Evolutionary conservation across 2,888 invertebrate species (phyloP), one percentile per base, ranked within the genome.

Genomic region (Harpagoxenus sublaevis): DNA sequence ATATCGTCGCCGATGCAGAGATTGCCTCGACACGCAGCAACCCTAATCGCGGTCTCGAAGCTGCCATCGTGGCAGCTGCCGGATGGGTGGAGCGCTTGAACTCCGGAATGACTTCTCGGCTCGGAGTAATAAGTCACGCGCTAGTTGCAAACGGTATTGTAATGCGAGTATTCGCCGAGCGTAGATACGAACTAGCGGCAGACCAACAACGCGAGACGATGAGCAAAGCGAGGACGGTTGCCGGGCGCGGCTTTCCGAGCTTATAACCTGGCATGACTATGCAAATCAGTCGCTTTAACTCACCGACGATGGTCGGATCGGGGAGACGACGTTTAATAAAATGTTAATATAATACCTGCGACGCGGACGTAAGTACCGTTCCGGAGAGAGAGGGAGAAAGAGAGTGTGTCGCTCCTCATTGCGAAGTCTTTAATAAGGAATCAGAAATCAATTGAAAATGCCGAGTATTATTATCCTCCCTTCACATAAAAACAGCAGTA

Each of bases 101-200:
- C 79, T 48, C 35, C 23, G 74, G 48, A 79, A 79, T 79, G 79
- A 79, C 79, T 79, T 71, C 79, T 73, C 60, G 74, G 60, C 74
- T 60, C 35, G 28, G 57, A 79, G 74, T 73, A 79, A 79, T 79
- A 79, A 79, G 79, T 79, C 73, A 79, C 79, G 79, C 79, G 79
- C 79, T 79, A 79, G 79, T 79, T 79, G 60, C 57, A 60, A 79
- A 73, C 73, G 28, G 79, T 73, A 79, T 79, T 79, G 79, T 79
- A 79, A 79, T 79, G 57, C 79, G 79, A 79, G 53, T 68, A 42
- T 35, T 71, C 79, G 39, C 63, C 39, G 63, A 71, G 77, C 53
- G 77, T 68, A 78, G 79, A 79, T 79, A 79, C 57, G 74, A 73
- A 39, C 53, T 68, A 70, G 60, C 73, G 12, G 42, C 35, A 23